Evolutionary conservation across 2,797 vertebrate species (phyloP).

Genomic region (Chromis chromis): DNA sequence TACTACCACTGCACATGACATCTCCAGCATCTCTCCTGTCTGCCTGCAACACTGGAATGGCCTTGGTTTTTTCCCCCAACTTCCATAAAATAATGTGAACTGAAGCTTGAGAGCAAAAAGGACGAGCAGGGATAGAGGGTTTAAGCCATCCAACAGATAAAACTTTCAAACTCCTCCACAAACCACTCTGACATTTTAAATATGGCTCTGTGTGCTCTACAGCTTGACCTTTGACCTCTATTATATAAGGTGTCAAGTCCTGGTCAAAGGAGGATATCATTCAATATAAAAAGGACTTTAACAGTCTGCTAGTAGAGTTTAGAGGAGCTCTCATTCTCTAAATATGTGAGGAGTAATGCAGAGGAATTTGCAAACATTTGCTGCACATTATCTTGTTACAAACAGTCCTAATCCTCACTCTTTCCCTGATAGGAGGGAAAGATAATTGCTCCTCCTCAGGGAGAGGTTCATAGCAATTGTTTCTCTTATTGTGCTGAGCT

Average conservation of each 20-base stretch:
- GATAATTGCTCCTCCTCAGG: conserved; percentile 61
- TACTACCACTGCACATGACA: conserved; percentile 48
- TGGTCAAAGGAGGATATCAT: conserved; percentile 68
- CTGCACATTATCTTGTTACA: conserved; percentile 74
- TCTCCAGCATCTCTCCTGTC: conserved; percentile 53
- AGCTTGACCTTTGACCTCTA: conserved; percentile 65
- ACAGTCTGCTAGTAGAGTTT: conserved; percentile 50
- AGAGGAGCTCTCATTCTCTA: conserved; percentile 54
- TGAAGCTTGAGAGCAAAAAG: conserved; percentile 43
- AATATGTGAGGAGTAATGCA: conserved; percentile 61
- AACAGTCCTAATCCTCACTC: conserved; percentile 69
- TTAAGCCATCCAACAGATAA: conserved; percentile 58
- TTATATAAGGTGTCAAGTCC: conserved; percentile 55
- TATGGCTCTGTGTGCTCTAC: conserved; percentile 57
- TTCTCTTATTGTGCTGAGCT: conserved; percentile 49
- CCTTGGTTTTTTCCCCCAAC: conserved; percentile 28
- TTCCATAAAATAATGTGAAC: conserved; percentile 57
- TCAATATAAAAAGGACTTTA: conserved; percentile 49
- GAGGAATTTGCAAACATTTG: conserved; percentile 76
- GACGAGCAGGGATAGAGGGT: conserved; percentile 42
- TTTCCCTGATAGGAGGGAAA: conserved; percentile 49
- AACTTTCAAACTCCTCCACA: conserved; percentile 56
- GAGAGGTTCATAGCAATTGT: conserved; percentile 46
- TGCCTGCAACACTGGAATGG: conserved; percentile 30
- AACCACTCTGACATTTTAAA: conserved; percentile 53